Evolutionary conservation across 2,113 vertebrate species (phyloP), one percentile per base, ranked within the genome.

Genomic region (Dicentrarchus labrax): DNA sequence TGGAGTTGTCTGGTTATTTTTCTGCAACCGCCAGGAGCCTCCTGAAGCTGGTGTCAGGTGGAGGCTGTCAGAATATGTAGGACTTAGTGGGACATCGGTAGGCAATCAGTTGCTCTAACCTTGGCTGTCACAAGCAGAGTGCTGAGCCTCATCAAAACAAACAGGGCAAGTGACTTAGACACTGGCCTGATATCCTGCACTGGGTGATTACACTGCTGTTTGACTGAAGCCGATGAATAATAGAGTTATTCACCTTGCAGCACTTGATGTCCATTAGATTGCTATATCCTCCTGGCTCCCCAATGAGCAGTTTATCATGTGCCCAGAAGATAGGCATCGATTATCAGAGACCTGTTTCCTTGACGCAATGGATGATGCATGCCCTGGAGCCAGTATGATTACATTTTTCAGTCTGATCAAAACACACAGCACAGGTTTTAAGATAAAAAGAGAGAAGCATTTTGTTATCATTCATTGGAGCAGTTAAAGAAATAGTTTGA

Each of bases 251-350:
- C 48, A 69, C 50, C 59, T 66, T 66, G n/a, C 57, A 83, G 81
- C 76, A 38, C 65, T 78, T 64, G 22, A 79, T 43, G 75, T 68
- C 72, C 77, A 76, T 88, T 87, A 77, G 59, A 80, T 80, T 76
- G 22, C 8, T 59, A 5, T 59, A 62, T 60, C 24, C 57, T 70
- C 77, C 19, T 19, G 45, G 30, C 54, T 60, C 53, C 72, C 82
- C 50, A 65, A 51, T 62, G 83, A 68, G 22, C 72, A 66, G 47
- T 83, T 89, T 81, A 65, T 91, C 89, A 91, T 76, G 74, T 62
- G 50, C 72, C 57, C 78, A 75, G 71, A 53, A 60, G 80, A 82
- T 54, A 59, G 57, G 36, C 24, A 84, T 88, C 10, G 66, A 91
- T 91, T 87, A 83, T 54, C 54, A 69, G 76, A 56, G 54, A 60